A percentile compares a stretch with the other conserved stretches of the same genome.
Conservation (phyloP, 2,113 vertebrate genomes). For the Otis tarda region DNA sequence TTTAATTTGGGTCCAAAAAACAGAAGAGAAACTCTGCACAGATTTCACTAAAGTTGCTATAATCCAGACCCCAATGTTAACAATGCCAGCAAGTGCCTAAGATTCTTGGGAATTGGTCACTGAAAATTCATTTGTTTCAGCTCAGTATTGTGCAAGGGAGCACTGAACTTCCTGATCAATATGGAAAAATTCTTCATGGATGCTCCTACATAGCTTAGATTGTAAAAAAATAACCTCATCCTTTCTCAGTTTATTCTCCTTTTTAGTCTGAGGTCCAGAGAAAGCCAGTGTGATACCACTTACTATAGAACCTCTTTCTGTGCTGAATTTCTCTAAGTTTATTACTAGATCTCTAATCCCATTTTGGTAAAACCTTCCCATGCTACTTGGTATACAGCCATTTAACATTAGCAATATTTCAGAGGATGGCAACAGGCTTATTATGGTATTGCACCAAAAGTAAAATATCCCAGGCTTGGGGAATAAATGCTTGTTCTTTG, state of each 20-base stretch:
- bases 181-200: background rate
- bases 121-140: background rate
- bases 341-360: background rate
- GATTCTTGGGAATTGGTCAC: background rate
- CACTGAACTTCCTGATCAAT: background rate
- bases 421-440: background rate
- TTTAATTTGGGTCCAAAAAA: background rate
- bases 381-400: background rate
- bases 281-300: background rate
- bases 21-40: background rate
- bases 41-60: background rate
- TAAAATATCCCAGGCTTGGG: background rate
- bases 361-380: background rate
- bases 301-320: background rate
- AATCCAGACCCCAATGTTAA: background rate
- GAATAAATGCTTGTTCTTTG: background rate
- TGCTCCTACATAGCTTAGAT: background rate
- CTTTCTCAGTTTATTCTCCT: background rate
- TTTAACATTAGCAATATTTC: background rate
- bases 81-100: background rate
- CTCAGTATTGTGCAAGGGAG: background rate
- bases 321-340: background rate
- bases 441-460: background rate
- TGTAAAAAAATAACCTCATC: background rate
- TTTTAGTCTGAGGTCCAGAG: background rate